Percentiles rank a stretch among this genome's conserved stretches.
Conservation (phyloP, 2,797 vertebrate genomes). For the Protosalanx chinensis region DNA sequence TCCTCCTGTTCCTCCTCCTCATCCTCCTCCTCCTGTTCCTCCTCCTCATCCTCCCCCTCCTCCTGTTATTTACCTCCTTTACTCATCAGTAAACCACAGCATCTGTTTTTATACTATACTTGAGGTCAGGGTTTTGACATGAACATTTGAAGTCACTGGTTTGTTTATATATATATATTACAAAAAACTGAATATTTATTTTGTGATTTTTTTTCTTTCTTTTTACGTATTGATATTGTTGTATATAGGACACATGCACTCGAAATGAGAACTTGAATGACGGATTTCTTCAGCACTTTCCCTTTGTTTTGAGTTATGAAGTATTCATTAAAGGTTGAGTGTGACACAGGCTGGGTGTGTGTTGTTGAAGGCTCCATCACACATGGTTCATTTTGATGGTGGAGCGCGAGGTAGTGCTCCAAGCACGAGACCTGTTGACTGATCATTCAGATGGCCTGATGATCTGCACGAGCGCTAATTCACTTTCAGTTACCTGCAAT, state of each 20-base stretch:
- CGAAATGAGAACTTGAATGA: slow-evolving; percentile 80
- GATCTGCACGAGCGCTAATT: too few relatives aligned
- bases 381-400: slow-evolving; percentile 16
- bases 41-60: background rate
- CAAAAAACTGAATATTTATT: slow-evolving; percentile 78
- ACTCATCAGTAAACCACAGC: slow-evolving; percentile 40
- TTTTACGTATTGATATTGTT: slow-evolving; percentile 64
- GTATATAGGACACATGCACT: slow-evolving; percentile 78
- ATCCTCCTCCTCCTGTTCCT: background rate
- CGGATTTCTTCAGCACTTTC: slow-evolving; percentile 82
- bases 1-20: slow-evolving; percentile 22
- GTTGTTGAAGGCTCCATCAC: slow-evolving; percentile 33
- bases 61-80: slow-evolving; percentile 30
- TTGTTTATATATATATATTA: slow-evolving; percentile 68
- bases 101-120: slow-evolving; percentile 70
- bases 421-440: background rate
- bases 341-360: slow-evolving; percentile 51
- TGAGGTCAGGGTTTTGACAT: slow-evolving; percentile 76
- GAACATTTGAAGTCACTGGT: slow-evolving; percentile 78
- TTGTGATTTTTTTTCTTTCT: slow-evolving; percentile 62
- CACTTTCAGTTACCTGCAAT: too few relatives aligned
- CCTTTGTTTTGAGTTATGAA: slow-evolving; percentile 68
- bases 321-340: slow-evolving; percentile 77
- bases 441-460: background rate
- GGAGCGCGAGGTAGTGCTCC: background rate